These are phyloP conservation scores for Simalia tracyae DNA, from an alignment of 2,797 vertebrate species.

Conservation along the genomic window DNA sequence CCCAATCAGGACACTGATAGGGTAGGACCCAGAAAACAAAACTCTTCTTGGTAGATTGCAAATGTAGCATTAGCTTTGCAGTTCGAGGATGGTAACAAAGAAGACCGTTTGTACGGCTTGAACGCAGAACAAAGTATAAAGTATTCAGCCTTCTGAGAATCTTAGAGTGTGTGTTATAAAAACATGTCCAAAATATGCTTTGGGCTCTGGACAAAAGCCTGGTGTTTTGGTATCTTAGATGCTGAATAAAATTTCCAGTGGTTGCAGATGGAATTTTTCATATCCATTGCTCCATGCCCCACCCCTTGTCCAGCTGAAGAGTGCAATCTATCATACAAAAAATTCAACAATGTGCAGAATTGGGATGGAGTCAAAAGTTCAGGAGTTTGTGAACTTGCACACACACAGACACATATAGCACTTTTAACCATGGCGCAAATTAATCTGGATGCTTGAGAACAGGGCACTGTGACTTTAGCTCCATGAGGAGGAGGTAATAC, in stretches of 20 bases:
- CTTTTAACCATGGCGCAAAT: not conserved
- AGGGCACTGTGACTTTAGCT: not conserved
- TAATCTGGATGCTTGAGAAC: not conserved
- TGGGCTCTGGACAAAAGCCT: not conserved
- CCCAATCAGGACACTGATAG: not conserved
- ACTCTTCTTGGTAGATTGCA: not conserved
- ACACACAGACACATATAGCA: not conserved
- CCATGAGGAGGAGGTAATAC: not conserved
- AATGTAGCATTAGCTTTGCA: not conserved
- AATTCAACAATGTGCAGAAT: not conserved
- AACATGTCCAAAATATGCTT: not conserved
- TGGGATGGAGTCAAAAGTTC: not conserved
- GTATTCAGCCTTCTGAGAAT: not conserved
- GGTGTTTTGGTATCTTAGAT: not conserved
- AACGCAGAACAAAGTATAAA: not conserved
- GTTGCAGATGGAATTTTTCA: not conserved
- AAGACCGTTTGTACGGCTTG: not conserved
- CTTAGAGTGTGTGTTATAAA: not conserved
- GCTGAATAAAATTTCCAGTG: not conserved
- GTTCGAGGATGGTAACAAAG: not conserved
- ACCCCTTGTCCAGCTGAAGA: not conserved
- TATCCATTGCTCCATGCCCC: not conserved
- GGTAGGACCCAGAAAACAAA: not conserved
- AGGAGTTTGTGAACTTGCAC: not conserved
- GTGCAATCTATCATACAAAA: not conserved